A percentile compares a stretch with the other conserved stretches of the same genome.
Conservation (phyloP, 2,888 invertebrate species). For the Hoplodrina blanda region DNA sequence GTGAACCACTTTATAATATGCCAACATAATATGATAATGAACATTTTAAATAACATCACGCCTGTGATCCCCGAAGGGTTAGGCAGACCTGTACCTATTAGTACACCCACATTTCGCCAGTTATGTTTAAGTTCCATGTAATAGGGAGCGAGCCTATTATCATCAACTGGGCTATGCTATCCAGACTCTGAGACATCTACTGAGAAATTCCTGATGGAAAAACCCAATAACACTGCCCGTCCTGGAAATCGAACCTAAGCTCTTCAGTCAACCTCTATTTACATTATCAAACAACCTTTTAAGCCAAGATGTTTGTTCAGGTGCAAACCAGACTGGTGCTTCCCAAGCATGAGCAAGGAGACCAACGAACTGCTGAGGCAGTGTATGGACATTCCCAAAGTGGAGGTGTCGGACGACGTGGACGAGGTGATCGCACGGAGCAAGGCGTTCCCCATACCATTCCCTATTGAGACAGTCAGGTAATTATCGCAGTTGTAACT, state of each 20-base stretch:
- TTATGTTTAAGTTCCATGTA: too few species aligned
- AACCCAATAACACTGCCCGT: too few species aligned
- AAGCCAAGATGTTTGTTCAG: conserved; percentile 61
- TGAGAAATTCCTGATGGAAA: too few species aligned
- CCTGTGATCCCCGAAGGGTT: too few species aligned
- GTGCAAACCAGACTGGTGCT: conserved; percentile 88
- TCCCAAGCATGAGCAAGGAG: conserved; percentile 85
- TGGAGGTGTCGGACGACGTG: conserved; percentile 69
- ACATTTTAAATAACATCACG: background rate
- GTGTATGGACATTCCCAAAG: conserved; percentile 73
- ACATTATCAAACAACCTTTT: background rate
- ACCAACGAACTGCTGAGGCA: conserved; percentile 83
- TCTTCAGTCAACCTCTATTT: too few species aligned
- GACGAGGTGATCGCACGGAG: conserved; percentile 78
- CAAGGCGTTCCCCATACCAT: conserved; percentile 78
- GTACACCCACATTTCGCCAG: too few species aligned
- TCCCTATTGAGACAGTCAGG: conserved; percentile 81
- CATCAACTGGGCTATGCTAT: too few species aligned
- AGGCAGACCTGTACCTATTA: too few species aligned
- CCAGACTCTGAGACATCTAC: too few species aligned
- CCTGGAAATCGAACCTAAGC: too few species aligned
- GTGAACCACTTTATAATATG: too few species aligned
- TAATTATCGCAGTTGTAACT: conserved; percentile 45
- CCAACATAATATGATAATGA: background rate
- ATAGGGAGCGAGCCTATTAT: too few species aligned